phyloP scores from a whole-genome alignment of 2,888 invertebrate species.

The Mayetiola destructor region DNA sequence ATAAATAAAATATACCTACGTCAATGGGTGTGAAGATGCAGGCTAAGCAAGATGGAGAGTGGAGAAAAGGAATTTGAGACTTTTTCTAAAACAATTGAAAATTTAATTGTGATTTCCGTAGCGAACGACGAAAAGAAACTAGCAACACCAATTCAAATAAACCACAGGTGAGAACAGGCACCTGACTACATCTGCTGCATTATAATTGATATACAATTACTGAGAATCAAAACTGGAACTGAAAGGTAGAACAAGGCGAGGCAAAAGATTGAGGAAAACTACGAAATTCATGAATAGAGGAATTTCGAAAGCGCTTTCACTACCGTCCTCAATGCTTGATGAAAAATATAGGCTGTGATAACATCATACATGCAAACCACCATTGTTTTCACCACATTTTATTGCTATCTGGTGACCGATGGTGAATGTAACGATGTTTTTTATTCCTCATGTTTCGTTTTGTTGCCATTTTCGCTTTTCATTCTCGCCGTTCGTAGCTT shows the following conservation, averaged over 20 bases:
- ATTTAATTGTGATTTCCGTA: no score
- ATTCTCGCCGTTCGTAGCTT: not conserved
- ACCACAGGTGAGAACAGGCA: not conserved
- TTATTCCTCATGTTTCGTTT: not conserved
- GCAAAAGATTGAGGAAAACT: no score
- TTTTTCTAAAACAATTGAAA: no score
- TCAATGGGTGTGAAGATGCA: no score
- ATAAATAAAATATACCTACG: no score
- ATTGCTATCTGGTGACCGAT: not conserved
- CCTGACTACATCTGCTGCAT: slow-evolving; percentile 4
- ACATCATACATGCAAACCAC: not conserved
- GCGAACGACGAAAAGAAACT: not conserved
- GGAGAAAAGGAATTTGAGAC: no score
- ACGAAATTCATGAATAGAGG: no score
- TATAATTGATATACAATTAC: no score
- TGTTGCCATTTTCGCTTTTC: not conserved
- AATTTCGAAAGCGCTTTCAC: slow-evolving; percentile 1
- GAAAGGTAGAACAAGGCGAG: no score
- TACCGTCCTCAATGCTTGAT: not conserved
- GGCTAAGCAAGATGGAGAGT: no score
- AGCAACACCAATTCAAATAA: slow-evolving; percentile 1
- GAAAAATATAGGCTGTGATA: slow-evolving; percentile 3
- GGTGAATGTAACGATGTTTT: no score
- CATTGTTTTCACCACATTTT: slow-evolving; percentile 6
- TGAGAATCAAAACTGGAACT: no score